Evolutionary conservation across 2,797 vertebrate species (phyloP).

Genomic region (Nannoperca obscura): DNA sequence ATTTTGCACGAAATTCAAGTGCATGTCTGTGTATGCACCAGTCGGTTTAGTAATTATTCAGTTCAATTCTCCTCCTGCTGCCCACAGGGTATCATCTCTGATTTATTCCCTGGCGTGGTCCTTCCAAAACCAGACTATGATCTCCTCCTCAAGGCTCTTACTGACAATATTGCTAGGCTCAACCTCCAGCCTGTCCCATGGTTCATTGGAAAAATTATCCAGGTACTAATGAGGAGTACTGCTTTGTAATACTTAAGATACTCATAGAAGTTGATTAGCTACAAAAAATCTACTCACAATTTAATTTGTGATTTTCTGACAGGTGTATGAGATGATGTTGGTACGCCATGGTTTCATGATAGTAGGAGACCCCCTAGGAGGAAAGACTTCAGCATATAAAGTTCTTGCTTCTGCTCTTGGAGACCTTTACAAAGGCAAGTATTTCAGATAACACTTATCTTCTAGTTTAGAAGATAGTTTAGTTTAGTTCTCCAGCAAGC

Average conservation of each 20-base stretch:
- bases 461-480: background rate
- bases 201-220: slow-evolving; percentile 96
- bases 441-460: background rate
- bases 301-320: slow-evolving; percentile 29
- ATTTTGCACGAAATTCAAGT: background rate
- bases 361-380: slow-evolving; percentile 92
- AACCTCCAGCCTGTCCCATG: slow-evolving; percentile 92
- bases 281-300: slow-evolving; percentile 1
- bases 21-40: background rate
- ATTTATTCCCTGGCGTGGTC: slow-evolving; percentile 93
- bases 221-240: slow-evolving; percentile 80
- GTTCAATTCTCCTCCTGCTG: slow-evolving; percentile 24
- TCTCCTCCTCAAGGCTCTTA: slow-evolving; percentile 87
- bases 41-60: background rate
- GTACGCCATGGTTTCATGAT: slow-evolving; percentile 97
- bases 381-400: slow-evolving; percentile 93
- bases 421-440: slow-evolving; percentile 87
- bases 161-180: slow-evolving; percentile 87
- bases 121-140: slow-evolving; percentile 94
- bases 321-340: slow-evolving; percentile 98
- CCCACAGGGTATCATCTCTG: slow-evolving; percentile 94
- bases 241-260: background rate
- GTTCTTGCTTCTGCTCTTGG: slow-evolving; percentile 90
- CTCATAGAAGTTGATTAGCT: background rate
- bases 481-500: background rate